Base-by-base conservation (phyloP, 2,797 vertebrate genomes). In the Neosalanx taihuensis region DNA sequence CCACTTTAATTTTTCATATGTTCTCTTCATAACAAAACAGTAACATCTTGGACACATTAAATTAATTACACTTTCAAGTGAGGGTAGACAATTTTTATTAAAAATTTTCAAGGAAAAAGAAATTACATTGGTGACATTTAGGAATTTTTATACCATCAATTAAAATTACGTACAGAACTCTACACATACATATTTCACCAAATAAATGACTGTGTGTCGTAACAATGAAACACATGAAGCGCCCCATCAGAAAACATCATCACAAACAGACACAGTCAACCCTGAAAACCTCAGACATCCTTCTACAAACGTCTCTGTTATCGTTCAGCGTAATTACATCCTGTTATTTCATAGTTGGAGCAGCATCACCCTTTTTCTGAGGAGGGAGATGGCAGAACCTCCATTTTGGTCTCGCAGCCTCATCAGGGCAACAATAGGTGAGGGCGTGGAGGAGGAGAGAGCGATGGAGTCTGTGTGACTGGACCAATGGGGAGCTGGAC, bases 401-500 rank as follows among this genome's bases (percentile, higher is more conserved):
- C 15, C 71, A 81, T 85, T 86, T 83, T 79, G 37, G 61, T 66
- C 62, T 63, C 81, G 64, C 29, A 12, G 79, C 85, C 85, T 83
- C 80, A 12, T 41, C 37, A 12, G 83, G 77, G 75, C 72, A 72
- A 72, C 51, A 56, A 56, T 56, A 17, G 51, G 15, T 4, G 17
- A n/a, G 51, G 18, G 51, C 18, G 12, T 76, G 64, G 59, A 85
- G 84, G 71, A 82, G 61, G n/a, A 76, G 72, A 69, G 81, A 76
- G 29, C 26, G 23, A 1, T 5, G 6, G 2, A 30, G 71, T 87
- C 81, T 80, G 80, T 85, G 77, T 86, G 84, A 81, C 74, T 76
- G 78, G 78, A 77, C 82, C 84, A 83, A 86, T 81, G 67, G 77
- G 88, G 79, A 84, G 86, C 74, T 86, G 82, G 77, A 78, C 87